A percentile compares a stretch with the other conserved stretches of the same genome.
These are phyloP conservation scores for Subacronicta megacephala DNA, from an alignment of 2,888 invertebrate species.

Conservation along the genomic window DNA sequence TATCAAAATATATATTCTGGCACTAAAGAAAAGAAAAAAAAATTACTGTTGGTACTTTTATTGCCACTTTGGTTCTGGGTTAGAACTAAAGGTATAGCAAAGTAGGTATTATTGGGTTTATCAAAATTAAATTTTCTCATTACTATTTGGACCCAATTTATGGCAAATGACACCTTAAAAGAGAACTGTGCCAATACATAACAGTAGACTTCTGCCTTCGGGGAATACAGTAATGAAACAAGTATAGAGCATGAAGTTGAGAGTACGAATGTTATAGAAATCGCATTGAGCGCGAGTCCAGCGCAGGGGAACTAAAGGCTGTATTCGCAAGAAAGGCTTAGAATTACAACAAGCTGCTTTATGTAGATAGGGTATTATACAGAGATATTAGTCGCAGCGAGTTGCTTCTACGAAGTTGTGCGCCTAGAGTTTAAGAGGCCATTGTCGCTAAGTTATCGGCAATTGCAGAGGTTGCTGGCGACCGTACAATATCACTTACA, in stretches of 20 bases:
- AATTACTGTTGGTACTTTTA: too few species aligned
- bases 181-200: too few species aligned
- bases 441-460: constrained; percentile 69
- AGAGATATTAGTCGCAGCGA: constrained; percentile 62
- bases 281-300: constrained; percentile 39
- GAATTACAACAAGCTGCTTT: constrained; percentile 60
- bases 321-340: constrained; percentile 52
- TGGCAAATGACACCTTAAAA: too few species aligned
- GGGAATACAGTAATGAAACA: too few species aligned
- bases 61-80: constrained; percentile 21
- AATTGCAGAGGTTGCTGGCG: constrained; percentile 62
- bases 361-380: constrained; percentile 66
- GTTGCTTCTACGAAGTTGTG: constrained; percentile 62
- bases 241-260: constrained; percentile 25
- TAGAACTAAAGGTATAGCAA: too few species aligned
- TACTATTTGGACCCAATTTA: too few species aligned
- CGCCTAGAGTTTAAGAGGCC: constrained; percentile 63
- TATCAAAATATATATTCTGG: constrained; percentile 51
- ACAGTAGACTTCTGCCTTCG: too few species aligned
- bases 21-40: constrained; percentile 40
- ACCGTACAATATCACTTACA: constrained; percentile 56
- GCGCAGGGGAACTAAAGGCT: constrained; percentile 32
- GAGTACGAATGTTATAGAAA: constrained; percentile 24
- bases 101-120: too few species aligned
- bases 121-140: too few species aligned